These are phyloP conservation scores for Tinea semifulvella DNA, from an alignment of 2,888 invertebrate genomes.

Conservation along the genomic window DNA sequence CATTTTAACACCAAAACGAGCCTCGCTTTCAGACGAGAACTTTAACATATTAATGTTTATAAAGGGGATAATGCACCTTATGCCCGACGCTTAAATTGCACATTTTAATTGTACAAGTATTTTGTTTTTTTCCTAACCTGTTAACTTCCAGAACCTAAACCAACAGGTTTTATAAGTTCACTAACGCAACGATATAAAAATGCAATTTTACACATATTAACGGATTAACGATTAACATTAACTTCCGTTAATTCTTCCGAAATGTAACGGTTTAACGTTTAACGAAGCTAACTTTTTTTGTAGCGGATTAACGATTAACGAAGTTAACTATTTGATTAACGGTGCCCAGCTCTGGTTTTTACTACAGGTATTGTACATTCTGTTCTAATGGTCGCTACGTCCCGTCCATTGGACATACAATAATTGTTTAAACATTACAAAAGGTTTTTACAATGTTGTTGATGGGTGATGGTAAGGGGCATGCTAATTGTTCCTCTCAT, in stretches of 20 bases:
- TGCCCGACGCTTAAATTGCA: slow-evolving; percentile 20
- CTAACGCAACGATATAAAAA: neutral
- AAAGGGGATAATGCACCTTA: slow-evolving; percentile 25
- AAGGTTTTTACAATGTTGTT: too few relatives aligned
- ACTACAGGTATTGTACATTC: too few relatives aligned
- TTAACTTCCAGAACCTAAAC: slow-evolving; percentile 11
- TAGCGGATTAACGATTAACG: too few relatives aligned
- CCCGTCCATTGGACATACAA: too few relatives aligned
- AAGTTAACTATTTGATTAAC: too few relatives aligned
- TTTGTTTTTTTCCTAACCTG: slow-evolving; percentile 8
- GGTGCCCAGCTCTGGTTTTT: too few relatives aligned
- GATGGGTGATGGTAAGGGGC: too few relatives aligned
- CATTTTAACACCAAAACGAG: slow-evolving; percentile 23
- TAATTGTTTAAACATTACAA: too few relatives aligned
- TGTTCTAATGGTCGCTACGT: too few relatives aligned
- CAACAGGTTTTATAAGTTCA: slow-evolving; percentile 12
- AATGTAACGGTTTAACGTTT: slow-evolving; percentile 14
- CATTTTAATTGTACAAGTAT: slow-evolving; percentile 12
- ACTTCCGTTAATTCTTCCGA: slow-evolving; percentile 14
- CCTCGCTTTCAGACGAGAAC: slow-evolving; percentile 26
- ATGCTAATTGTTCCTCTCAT: too few relatives aligned
- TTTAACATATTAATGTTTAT: slow-evolving; percentile 26
- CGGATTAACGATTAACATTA: slow-evolving; percentile 16
- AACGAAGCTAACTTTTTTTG: slow-evolving; percentile 15
- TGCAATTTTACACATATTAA: slow-evolving; percentile 14